Percentiles rank a stretch among this genome's conserved stretches.
Conservation (phyloP, 2,888 invertebrate genomes). For the Hipparchia semele region DNA sequence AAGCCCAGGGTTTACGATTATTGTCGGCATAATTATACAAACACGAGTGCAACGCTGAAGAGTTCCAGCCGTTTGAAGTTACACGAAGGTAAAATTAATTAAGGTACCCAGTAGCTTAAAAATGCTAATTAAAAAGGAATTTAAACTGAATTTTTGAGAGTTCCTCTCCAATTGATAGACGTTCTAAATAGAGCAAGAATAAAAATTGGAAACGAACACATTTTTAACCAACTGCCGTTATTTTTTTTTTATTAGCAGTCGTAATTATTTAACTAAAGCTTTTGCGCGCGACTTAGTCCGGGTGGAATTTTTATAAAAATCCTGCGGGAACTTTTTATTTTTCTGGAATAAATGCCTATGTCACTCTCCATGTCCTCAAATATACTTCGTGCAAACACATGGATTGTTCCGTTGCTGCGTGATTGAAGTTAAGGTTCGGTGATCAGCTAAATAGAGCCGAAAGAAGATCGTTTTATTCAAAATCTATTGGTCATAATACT, state of each 20-base stretch:
- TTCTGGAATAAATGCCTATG: no score
- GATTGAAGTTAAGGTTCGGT: no score
- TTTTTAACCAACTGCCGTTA: neutral
- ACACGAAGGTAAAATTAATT: constrained; percentile 31
- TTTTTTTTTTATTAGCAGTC: neutral
- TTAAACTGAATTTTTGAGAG: constrained; percentile 11
- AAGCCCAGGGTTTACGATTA: constrained; percentile 53
- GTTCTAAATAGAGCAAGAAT: constrained; percentile 1
- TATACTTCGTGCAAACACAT: no score
- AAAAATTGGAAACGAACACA: neutral
- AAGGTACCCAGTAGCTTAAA: constrained; percentile 24
- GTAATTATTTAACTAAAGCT: no score
- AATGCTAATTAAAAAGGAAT: constrained; percentile 24
- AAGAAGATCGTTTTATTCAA: no score
- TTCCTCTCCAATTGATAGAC: neutral
- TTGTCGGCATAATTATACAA: constrained; percentile 59
- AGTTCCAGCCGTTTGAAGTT: constrained; percentile 41
- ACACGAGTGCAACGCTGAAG: constrained; percentile 45
- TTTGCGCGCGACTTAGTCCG: no score
- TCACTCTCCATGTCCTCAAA: no score
- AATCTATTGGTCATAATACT: no score
- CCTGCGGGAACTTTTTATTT: no score
- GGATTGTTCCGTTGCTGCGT: no score
- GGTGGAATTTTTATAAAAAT: no score
- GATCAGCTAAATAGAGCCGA: no score